phyloP scores from a whole-genome alignment of 2,888 invertebrate species.

The Limulus polyphemus region DNA sequence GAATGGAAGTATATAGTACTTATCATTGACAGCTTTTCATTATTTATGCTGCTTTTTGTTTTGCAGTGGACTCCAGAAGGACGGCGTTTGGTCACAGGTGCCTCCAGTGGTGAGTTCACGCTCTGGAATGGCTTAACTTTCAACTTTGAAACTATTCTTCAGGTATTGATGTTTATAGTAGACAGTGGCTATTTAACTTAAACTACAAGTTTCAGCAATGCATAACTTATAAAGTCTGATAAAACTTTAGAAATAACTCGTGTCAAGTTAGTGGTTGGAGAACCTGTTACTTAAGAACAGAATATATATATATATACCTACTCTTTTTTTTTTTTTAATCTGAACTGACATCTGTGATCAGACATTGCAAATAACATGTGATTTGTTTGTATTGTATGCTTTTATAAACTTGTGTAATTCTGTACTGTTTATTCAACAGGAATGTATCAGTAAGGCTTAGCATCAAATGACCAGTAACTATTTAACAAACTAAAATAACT shows the following conservation, averaged over 20 bases:
- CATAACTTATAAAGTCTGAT: not conserved
- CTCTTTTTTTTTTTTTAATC: too few species aligned
- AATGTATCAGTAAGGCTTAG: too few species aligned
- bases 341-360: too few species aligned
- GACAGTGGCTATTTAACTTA: not conserved
- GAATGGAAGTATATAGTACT: not conserved
- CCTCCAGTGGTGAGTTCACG: conserved; percentile 98
- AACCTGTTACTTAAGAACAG: too few species aligned
- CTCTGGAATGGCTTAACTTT: conserved; percentile 99
- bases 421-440: too few species aligned
- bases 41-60: not conserved
- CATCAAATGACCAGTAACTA: too few species aligned
- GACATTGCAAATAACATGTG: too few species aligned
- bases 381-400: too few species aligned
- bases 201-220: not conserved
- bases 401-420: too few species aligned
- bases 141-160: conserved; percentile 99
- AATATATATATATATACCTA: too few species aligned
- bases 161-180: conserved; percentile 46
- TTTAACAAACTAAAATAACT: too few species aligned
- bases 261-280: not conserved
- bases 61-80: conserved; percentile 94
- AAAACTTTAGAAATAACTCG: not conserved
- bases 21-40: not conserved
- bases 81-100: conserved; percentile 89